Base-by-base conservation (phyloP, 2,888 invertebrate species). In the Nomada fucata region DNA sequence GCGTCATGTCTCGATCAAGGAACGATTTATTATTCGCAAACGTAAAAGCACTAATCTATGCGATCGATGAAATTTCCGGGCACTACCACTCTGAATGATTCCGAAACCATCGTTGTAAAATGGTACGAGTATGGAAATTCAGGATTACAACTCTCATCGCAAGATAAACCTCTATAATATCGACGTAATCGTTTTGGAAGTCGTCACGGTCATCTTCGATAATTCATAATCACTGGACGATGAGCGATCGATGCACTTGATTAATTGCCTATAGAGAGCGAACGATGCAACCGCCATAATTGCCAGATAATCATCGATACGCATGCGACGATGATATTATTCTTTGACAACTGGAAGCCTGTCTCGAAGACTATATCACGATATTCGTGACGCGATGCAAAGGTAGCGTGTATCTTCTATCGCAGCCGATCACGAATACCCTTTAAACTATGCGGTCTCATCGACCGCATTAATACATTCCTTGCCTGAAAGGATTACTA, bases 401-500 rank as follows among this genome's bases (percentile, higher is more conserved):
- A 44, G 36, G 13, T 26, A 57, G 26, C 42, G n/a, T 36, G 26
- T 44, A n/a, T 52, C 18, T n/a, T 53, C 63, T 53, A 42, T 59
- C 63, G 29, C 13, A 26, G 60, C 50, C 78, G 60, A 59, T 71
- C 69, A 53, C 55, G 72, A 84, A 47, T 72, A 73, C 50, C 63
- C 42, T 52, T 15, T 60, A 26, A 70, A 59, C 9, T 29, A 15
- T 44, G 29, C 59, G 26, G 42, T 20, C 47, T 42, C 13, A 10
- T n/a, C 55, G 60, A 50, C 36, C 29, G 20, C 61, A 82, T 88
- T 93, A 93, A 77, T 89, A 93, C 92, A 97, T 96, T 94, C 97
- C 97, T 96, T 97, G 97, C 93, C 97, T 96, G 95, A 97, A 97
- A 82, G 97, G 97, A 94, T 97, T 97, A 91, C 96, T 95, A 91